phyloP scores from a whole-genome alignment of 2,797 vertebrate species.

The Pantherophis vulpinus region DNA sequence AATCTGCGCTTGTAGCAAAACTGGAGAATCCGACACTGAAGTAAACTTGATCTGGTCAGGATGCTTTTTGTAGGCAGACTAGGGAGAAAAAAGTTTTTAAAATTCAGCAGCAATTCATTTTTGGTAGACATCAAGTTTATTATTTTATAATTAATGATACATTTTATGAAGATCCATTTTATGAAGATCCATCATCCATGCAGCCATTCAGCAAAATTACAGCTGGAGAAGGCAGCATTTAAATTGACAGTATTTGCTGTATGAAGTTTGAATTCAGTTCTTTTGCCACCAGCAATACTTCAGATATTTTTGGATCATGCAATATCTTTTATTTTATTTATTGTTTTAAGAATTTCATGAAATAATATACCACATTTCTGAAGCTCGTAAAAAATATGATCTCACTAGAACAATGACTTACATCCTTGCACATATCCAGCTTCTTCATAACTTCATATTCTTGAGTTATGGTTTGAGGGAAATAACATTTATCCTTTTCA shows the following conservation, averaged over 20 bases:
- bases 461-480: slow-evolving; percentile 93
- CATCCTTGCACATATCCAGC: slow-evolving; percentile 84
- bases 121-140: not conserved
- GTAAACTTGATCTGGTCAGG: not conserved
- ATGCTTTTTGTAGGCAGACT: not conserved
- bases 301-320: not conserved
- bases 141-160: not conserved
- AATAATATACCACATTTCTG: not conserved
- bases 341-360: not conserved
- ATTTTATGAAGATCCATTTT: not conserved
- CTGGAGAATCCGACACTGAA: not conserved
- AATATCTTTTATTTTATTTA: not conserved
- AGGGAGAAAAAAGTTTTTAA: not conserved
- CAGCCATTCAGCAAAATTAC: not conserved
- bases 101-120: not conserved
- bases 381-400: slow-evolving; percentile 63
- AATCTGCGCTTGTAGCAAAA: not conserved
- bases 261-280: not conserved
- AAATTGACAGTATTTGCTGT: not conserved
- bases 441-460: slow-evolving; percentile 91
- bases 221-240: not conserved
- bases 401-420: slow-evolving; percentile 82
- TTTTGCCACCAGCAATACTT: not conserved
- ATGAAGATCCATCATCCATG: not conserved
- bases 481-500: slow-evolving; percentile 89